A percentile compares a stretch with the other conserved stretches of the same genome.
Evolutionary conservation across 2,797 vertebrate species (phyloP).

Genomic region (Pangasius macronema): DNA sequence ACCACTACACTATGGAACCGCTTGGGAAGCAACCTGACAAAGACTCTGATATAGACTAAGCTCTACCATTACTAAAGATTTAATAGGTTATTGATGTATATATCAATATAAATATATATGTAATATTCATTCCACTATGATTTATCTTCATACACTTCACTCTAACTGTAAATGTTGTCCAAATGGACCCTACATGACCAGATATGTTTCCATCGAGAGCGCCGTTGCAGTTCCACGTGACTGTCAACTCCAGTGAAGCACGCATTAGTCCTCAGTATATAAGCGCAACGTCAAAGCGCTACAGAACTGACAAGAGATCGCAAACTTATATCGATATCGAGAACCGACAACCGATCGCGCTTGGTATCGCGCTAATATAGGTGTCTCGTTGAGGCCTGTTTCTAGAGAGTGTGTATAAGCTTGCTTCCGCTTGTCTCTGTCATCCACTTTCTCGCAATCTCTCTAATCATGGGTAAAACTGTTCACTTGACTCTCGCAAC

Average conservation of each 20-base stretch:
- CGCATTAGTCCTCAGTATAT: not conserved
- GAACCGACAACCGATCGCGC: not conserved
- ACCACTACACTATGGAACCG: slow-evolving; percentile 83
- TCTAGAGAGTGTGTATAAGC: too few species aligned
- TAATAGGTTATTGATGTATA: too few species aligned
- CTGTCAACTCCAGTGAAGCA: not conserved
- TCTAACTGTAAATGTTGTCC: not conserved
- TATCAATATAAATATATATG: not conserved
- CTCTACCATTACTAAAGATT: too few species aligned
- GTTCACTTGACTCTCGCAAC: not conserved
- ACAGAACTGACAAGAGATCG: not conserved
- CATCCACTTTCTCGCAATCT: not conserved
- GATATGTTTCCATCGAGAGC: not conserved
- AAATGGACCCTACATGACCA: not conserved
- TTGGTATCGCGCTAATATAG: too few species aligned
- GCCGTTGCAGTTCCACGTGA: not conserved
- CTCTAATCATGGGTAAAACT: not conserved
- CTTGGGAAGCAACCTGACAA: too few species aligned
- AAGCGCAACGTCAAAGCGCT: too few species aligned
- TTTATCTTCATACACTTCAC: not conserved
- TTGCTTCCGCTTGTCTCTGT: not conserved
- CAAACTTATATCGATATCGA: not conserved
- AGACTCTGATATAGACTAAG: too few species aligned
- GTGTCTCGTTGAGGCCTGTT: not conserved
- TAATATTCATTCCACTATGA: not conserved